Percentiles rank a stretch among this genome's conserved stretches.
phyloP scores from a whole-genome alignment of 1,140 invertebrate genomes.

The Riptortus pedestris region DNA sequence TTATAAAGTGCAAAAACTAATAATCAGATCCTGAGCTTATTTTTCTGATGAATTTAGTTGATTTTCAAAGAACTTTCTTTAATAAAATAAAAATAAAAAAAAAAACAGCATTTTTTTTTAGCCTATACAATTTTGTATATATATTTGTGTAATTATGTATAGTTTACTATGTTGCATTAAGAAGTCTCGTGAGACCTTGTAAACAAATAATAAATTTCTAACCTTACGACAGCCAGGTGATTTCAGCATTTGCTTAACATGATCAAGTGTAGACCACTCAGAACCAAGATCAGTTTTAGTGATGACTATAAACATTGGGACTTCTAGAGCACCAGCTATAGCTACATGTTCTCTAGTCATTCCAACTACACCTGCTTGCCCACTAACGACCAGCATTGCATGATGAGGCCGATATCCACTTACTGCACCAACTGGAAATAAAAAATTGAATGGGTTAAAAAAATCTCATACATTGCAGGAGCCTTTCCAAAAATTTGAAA shows the following conservation, averaged over 20 bases:
- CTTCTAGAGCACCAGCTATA: constrained; percentile 69
- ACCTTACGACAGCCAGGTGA: constrained; percentile 20
- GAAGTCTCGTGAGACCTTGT: too few relatives aligned
- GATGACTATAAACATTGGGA: constrained; percentile 81
- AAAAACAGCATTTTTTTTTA: too few relatives aligned
- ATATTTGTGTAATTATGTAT: too few relatives aligned
- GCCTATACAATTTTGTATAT: too few relatives aligned
- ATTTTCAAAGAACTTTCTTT: too few relatives aligned
- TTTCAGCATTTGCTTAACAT: constrained; percentile 9
- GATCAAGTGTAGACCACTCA: constrained; percentile 37
- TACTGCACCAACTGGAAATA: constrained; percentile 26
- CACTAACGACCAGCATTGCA: constrained; percentile 79
- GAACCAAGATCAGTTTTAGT: constrained; percentile 79
- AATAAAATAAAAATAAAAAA: too few relatives aligned
- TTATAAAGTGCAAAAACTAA: too few relatives aligned
- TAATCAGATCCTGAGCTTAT: too few relatives aligned
- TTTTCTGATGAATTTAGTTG: too few relatives aligned
- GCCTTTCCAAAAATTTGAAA: not conserved
- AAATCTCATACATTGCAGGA: not conserved
- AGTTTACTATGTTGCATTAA: too few relatives aligned
- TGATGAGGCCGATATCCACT: constrained; percentile 86
- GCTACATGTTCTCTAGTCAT: constrained; percentile 75
- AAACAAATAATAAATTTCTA: not conserved
- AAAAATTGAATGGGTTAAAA: not conserved
- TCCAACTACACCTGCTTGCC: constrained; percentile 51